Percentiles rank a stretch among this genome's conserved stretches.
phyloP scores from a whole-genome alignment of 2,113 vertebrate genomes.

The Nothobranchius kuhntae region DNA sequence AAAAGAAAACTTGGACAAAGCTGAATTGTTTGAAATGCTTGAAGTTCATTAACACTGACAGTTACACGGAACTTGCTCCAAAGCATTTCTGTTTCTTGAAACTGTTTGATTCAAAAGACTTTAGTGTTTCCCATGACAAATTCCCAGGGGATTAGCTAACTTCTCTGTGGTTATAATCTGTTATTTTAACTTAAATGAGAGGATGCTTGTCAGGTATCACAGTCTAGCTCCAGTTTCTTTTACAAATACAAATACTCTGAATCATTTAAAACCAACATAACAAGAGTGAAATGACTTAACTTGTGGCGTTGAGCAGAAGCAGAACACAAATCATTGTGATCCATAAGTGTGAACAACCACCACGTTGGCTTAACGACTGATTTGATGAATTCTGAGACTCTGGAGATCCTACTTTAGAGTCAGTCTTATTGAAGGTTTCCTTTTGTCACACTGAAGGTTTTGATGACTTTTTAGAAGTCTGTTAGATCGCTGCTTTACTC shows the following conservation, averaged over 20 bases:
- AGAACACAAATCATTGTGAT: neutral
- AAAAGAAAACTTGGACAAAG: neutral
- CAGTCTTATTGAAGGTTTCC: neutral
- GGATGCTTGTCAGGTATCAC: neutral
- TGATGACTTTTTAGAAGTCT: no score
- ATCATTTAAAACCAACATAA: neutral
- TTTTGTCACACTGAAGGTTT: neutral
- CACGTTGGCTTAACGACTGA: no score
- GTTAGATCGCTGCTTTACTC: no score
- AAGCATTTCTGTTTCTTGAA: neutral
- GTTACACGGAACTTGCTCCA: neutral
- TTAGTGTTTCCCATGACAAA: neutral
- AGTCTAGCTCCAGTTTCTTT: neutral
- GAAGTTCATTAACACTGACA: neutral
- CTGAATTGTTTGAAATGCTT: neutral
- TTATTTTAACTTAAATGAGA: neutral
- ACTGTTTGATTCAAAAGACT: neutral
- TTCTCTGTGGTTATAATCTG: neutral
- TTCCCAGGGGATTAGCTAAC: neutral
- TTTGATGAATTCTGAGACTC: no score
- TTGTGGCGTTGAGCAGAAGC: no score
- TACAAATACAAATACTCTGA: neutral
- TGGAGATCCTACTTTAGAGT: neutral
- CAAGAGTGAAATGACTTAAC: constrained; percentile 4
- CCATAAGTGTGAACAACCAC: neutral